Conservation (phyloP, 1,140 invertebrate species). For the Radopholus similis region DNA sequence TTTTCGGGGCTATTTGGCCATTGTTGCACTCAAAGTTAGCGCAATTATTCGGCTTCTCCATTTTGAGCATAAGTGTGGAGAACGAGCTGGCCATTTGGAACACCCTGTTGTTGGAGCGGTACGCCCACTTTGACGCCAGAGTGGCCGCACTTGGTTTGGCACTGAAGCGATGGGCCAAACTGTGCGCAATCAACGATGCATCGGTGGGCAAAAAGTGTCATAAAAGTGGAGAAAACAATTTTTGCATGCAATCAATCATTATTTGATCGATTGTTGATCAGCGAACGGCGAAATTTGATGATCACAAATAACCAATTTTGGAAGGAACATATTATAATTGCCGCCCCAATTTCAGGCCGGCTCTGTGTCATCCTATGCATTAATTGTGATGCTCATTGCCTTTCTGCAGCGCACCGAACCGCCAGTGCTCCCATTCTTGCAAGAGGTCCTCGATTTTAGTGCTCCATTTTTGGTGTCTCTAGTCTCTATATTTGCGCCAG, state of each 20-base stretch:
- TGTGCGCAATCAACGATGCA: constrained; percentile 14
- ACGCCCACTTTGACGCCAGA: constrained; percentile 3
- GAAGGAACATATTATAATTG: too few relatives aligned
- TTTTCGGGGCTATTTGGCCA: neutral
- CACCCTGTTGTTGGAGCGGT: constrained; percentile 5
- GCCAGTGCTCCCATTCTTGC: constrained; percentile 18
- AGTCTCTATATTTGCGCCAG: too few relatives aligned
- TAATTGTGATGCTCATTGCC: constrained; percentile 19
- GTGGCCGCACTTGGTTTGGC: constrained; percentile 9
- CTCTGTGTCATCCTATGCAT: constrained; percentile 16
- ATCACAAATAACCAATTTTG: too few relatives aligned
- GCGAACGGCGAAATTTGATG: too few relatives aligned
- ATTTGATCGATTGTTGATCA: too few relatives aligned
- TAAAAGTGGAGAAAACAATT: too few relatives aligned
- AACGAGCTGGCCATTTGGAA: constrained; percentile 11
- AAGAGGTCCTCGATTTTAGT: neutral
- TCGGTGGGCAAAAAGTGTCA: neutral
- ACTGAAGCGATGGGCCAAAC: constrained; percentile 14
- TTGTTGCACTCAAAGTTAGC: neutral
- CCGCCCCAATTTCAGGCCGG: neutral
- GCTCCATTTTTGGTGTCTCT: too few relatives aligned
- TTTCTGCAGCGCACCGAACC: constrained; percentile 16
- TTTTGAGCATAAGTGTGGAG: constrained; percentile 9
- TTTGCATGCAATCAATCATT: too few relatives aligned
- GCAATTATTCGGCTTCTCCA: neutral